phyloP scores from a whole-genome alignment of 2,113 vertebrate genomes.

The Nymphicus hollandicus region DNA sequence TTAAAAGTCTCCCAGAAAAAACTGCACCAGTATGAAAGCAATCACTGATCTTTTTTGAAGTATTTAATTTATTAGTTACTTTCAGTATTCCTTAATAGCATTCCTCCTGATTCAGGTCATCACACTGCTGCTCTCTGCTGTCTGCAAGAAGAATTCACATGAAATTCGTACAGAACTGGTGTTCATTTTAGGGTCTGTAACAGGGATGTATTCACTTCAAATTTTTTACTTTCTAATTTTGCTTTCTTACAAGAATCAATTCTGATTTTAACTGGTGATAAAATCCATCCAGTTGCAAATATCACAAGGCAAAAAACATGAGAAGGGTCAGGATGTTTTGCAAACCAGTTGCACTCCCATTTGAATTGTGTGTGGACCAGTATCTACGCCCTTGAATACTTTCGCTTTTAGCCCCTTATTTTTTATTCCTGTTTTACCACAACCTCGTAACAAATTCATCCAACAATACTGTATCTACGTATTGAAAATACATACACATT shows the following conservation, averaged over 20 bases:
- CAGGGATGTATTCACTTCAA: fast-evolving
- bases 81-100: background rate
- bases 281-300: background rate
- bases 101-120: background rate
- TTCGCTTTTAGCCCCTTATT: background rate
- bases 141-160: background rate
- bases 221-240: background rate
- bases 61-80: background rate
- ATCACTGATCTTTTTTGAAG: background rate
- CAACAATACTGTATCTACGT: background rate
- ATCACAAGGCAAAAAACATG: background rate
- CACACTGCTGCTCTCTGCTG: slow-evolving; percentile 60
- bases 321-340: background rate
- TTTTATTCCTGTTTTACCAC: background rate
- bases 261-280: background rate
- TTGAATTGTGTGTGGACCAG: background rate
- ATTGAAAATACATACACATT: background rate
- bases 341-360: background rate
- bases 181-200: background rate
- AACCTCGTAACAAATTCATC: background rate
- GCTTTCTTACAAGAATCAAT: background rate
- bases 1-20: background rate
- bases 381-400: fast-evolving
- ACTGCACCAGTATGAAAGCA: background rate
- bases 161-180: background rate